Conservation (phyloP, 2,888 invertebrate species). For the Synergus itoensis region DNA sequence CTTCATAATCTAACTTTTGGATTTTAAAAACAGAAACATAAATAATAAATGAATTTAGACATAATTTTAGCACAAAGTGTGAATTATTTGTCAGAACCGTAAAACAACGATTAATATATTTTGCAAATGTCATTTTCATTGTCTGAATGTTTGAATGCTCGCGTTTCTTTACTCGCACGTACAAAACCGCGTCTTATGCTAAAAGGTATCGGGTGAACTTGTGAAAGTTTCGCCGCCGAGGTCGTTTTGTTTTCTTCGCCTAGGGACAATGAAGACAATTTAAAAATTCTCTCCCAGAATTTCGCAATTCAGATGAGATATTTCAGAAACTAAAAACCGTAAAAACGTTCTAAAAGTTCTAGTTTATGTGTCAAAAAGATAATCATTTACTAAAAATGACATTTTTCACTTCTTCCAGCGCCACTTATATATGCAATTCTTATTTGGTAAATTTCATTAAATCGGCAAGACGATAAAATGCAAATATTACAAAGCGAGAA, state of each 20-base stretch:
- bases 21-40: background rate
- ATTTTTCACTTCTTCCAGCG: no score
- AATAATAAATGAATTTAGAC: background rate
- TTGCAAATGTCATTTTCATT: constrained; percentile 34
- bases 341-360: constrained; percentile 2
- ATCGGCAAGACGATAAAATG: background rate
- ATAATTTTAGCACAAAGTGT: background rate
- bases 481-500: background rate
- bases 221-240: constrained; percentile 57
- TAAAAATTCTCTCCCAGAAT: constrained; percentile 40
- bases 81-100: background rate
- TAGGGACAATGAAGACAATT: constrained; percentile 39
- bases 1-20: background rate
- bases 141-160: constrained; percentile 48
- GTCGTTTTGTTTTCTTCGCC: constrained; percentile 48
- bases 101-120: constrained; percentile 6
- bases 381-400: background rate
- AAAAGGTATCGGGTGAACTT: constrained; percentile 54
- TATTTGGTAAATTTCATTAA: no score
- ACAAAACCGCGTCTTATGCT: constrained; percentile 36
- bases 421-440: no score
- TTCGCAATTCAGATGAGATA: constrained; percentile 27
- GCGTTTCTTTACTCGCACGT: constrained; percentile 52
- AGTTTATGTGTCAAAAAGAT: background rate
- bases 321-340: constrained; percentile 24